Conservation (phyloP, 2,113 vertebrate species). For the Scophthalmus maximus region DNA sequence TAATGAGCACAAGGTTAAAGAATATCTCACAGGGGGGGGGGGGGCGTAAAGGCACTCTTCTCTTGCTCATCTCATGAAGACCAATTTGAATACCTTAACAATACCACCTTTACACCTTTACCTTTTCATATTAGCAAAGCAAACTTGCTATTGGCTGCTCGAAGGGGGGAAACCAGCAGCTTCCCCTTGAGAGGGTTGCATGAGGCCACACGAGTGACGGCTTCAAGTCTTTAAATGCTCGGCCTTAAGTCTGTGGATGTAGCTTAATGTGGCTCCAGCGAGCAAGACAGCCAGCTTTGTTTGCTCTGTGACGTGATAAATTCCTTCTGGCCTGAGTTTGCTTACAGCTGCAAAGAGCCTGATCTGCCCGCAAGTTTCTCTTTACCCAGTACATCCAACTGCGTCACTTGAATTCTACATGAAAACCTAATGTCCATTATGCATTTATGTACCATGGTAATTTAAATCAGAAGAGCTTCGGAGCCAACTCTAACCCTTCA, state of each 20-base stretch:
- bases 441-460: not conserved
- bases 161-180: not conserved
- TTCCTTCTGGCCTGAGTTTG: slow-evolving; percentile 28
- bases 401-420: slow-evolving; percentile 17
- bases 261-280: slow-evolving; percentile 1
- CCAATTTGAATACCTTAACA: not conserved
- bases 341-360: slow-evolving; percentile 21
- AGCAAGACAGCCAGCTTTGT: slow-evolving; percentile 27
- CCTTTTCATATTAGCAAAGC: slow-evolving; percentile 9
- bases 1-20: not conserved
- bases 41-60: not conserved
- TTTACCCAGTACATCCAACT: slow-evolving; percentile 33
- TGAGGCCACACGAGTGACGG: slow-evolving; percentile 5
- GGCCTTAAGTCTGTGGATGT: slow-evolving; percentile 37
- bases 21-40: not conserved
- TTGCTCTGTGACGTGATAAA: slow-evolving; percentile 44
- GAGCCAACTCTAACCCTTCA: too few species aligned
- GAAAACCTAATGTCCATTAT: not conserved
- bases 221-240: slow-evolving; percentile 42
- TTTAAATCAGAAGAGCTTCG: not conserved
- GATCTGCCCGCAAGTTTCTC: slow-evolving; percentile 38
- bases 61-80: not conserved
- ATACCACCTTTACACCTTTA: not conserved
- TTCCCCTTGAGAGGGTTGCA: slow-evolving; percentile 1
- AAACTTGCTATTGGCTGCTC: not conserved